Conservation (phyloP, 2,113 vertebrate genomes). For the Lontra canadensis region DNA sequence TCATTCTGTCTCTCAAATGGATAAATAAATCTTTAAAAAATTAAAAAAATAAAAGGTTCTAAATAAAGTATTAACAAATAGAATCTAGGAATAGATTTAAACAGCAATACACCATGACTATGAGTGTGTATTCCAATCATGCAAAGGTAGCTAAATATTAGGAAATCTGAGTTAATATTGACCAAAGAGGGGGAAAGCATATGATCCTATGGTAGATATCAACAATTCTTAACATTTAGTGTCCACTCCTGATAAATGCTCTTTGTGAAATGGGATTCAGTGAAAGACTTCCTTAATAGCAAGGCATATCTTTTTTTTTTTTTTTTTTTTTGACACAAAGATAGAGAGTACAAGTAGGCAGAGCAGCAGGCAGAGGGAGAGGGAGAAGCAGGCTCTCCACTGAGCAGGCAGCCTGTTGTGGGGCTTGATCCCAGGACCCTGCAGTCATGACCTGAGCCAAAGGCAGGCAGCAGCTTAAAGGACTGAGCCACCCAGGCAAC, state of each 20-base stretch:
- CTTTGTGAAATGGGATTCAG: background rate
- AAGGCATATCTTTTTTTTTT: background rate
- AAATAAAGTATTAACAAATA: background rate
- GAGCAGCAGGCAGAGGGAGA: no score
- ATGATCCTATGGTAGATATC: background rate
- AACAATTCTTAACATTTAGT: background rate
- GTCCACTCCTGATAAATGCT: background rate
- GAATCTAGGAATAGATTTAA: slow-evolving; percentile 20
- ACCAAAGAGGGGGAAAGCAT: background rate
- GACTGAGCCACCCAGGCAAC: no score
- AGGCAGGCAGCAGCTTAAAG: no score
- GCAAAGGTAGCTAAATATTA: background rate
- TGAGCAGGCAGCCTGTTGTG: no score
- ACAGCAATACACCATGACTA: background rate
- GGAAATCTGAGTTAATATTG: background rate
- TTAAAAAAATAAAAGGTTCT: background rate
- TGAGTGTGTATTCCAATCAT: background rate
- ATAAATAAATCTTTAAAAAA: background rate
- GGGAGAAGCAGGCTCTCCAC: no score
- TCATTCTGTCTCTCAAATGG: background rate
- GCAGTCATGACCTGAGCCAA: no score
- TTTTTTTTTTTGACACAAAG: no score
- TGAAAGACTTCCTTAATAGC: background rate
- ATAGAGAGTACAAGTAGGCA: no score
- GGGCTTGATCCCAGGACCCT: no score